phyloP scores from a whole-genome alignment of 2,888 invertebrate species.

The Acanthosoma haemorrhoidale region DNA sequence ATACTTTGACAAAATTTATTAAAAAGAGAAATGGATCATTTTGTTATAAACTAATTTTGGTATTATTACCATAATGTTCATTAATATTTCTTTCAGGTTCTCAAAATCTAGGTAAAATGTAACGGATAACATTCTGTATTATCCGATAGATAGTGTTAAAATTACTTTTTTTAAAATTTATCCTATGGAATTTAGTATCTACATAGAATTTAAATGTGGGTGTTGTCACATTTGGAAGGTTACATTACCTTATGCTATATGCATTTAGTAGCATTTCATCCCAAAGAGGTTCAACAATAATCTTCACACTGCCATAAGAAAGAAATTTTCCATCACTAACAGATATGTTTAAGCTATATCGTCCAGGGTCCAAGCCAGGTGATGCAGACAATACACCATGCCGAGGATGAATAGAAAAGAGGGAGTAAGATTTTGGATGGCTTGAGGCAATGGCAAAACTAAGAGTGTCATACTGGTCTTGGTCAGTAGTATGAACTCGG shows the following conservation, averaged over 20 bases:
- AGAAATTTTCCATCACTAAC: slow-evolving; percentile 90
- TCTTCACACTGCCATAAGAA: slow-evolving; percentile 66
- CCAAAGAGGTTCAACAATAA: slow-evolving; percentile 71
- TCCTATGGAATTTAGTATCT: too few species aligned
- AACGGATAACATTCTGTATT: too few species aligned
- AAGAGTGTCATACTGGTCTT: slow-evolving; percentile 88
- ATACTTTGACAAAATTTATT: too few species aligned
- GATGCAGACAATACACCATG: slow-evolving; percentile 79
- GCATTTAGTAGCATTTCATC: slow-evolving; percentile 82
- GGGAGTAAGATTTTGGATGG: slow-evolving; percentile 28
- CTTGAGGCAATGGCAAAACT: slow-evolving; percentile 48
- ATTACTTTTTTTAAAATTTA: too few species aligned
- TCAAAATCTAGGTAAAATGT: too few species aligned
- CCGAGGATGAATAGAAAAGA: slow-evolving; percentile 57
- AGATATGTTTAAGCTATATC: slow-evolving; percentile 82
- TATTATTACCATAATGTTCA: too few species aligned
- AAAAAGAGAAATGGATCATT: too few species aligned
- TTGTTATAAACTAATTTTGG: too few species aligned
- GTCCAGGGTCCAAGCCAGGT: slow-evolving; percentile 76
- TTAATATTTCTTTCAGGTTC: too few species aligned
- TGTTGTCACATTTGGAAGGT: too few species aligned
- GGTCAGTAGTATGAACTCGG: slow-evolving; percentile 79
- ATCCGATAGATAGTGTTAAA: too few species aligned
- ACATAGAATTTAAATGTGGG: too few species aligned
- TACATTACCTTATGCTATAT: slow-evolving; percentile 53